Evolutionary conservation across 2,888 invertebrate genomes (phyloP).

Genomic region (Ochropleura plecta): DNA sequence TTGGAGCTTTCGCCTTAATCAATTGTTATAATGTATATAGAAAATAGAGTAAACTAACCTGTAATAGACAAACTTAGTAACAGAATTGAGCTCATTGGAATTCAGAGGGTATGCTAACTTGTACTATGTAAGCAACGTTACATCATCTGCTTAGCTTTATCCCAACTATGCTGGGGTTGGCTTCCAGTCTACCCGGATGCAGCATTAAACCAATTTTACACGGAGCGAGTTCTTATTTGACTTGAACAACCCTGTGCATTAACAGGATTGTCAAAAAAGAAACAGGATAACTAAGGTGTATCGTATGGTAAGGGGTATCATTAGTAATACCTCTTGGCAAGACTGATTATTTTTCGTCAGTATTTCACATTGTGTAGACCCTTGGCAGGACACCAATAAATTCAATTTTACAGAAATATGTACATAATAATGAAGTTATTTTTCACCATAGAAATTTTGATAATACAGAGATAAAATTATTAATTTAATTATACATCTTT

Average conservation of each 20-base stretch:
- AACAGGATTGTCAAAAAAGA: no score
- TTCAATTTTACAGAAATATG: conserved; percentile 12
- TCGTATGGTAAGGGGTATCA: no score
- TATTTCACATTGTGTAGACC: background rate
- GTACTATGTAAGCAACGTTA: background rate
- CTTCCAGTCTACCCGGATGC: background rate
- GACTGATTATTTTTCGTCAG: background rate
- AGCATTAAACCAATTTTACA: background rate
- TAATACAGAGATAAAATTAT: background rate
- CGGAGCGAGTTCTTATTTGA: background rate
- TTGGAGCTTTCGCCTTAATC: no score
- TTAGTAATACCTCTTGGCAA: background rate
- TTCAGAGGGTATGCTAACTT: background rate
- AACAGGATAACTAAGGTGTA: no score
- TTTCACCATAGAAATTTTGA: background rate
- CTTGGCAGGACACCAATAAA: background rate
- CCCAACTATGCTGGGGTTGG: background rate
- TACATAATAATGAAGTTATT: conserved; percentile 9
- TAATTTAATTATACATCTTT: conserved; percentile 6
- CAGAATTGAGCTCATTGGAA: conserved; percentile 1
- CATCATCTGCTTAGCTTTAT: background rate
- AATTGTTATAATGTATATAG: no score
- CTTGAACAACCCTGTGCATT: no score
- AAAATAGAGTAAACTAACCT: no score
- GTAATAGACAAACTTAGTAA: conserved; percentile 10